Base-by-base conservation (phyloP, 2,797 vertebrate species). In the Heliangelus exortis region DNA sequence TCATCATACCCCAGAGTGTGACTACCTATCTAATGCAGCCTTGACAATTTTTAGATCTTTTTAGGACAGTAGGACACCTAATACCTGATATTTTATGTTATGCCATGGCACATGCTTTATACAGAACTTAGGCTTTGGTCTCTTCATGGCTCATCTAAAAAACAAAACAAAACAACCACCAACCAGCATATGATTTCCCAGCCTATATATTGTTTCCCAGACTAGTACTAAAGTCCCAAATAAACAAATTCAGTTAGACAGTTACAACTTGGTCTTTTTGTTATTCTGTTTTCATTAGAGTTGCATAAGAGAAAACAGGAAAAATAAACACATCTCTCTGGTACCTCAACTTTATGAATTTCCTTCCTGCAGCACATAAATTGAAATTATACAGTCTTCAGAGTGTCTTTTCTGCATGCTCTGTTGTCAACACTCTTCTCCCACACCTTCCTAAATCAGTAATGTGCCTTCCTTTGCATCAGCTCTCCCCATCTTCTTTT, bases 381-480 rank as follows among this genome's bases (percentile, higher is more conserved):
- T 0, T 58, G 45, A 80, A 89, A 28, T 65, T 41, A 25, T 8
- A 48, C 18, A 86, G 71, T 43, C 83, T 43, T 55, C 48, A 3
- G 39, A 26, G 51, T 10, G 29, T 14, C 65, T 89, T 45, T 90
- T 87, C 84, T 12, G n/a, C 59, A 81, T 61, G 84, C 39, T 84
- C 59, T 82, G 82, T 20, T 94, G 84, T 80, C 76, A 88, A 66
- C 72, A 41, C 54, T 75, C 53, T 48, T 81, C 90, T 87, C 84
- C 87, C 68, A 93, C 87, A 95, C 57, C 78, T 95, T 93, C 94
- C 87, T 87, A 84, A 89, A 83, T 71, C 7, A 0, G 79, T 78
- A 89, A 84, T 43, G 69, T 1, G 22, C 66, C 73, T 89, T 91
- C 84, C 79, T 88, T 78, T 86, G 17, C 50, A 73, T 20, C 54